These are phyloP conservation scores for Ostrea denselamellosa DNA, from an alignment of 1,140 invertebrate genomes.

Conservation along the genomic window DNA sequence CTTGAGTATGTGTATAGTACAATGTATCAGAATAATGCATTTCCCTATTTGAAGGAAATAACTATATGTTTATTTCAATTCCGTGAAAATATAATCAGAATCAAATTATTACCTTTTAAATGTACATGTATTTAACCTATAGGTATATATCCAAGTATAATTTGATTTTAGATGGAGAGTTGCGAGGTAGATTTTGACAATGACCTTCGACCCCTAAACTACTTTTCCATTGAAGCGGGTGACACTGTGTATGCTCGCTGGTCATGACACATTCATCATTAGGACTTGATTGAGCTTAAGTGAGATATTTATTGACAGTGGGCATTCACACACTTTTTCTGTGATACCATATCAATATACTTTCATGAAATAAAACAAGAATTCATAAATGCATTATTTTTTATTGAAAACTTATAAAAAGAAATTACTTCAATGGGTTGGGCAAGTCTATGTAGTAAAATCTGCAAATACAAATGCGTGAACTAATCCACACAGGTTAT, in stretches of 20 bases:
- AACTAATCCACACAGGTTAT: not conserved
- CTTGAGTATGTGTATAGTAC: too few species aligned
- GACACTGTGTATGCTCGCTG: slow-evolving; percentile 88
- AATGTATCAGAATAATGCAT: too few species aligned
- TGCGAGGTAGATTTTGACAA: slow-evolving; percentile 88
- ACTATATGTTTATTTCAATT: too few species aligned
- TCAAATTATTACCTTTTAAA: too few species aligned
- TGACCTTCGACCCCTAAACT: slow-evolving; percentile 88
- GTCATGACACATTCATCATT: slow-evolving; percentile 71
- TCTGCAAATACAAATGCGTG: too few species aligned
- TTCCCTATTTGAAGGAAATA: too few species aligned
- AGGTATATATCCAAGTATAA: not conserved
- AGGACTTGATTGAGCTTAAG: not conserved
- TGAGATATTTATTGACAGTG: not conserved
- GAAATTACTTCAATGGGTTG: too few species aligned
- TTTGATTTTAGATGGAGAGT: slow-evolving; percentile 79
- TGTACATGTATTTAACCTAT: too few species aligned
- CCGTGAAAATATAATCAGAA: too few species aligned
- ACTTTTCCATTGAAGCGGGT: slow-evolving; percentile 90
- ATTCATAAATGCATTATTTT: not conserved
- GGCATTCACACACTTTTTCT: not conserved
- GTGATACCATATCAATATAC: not conserved
- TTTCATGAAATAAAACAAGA: not conserved
- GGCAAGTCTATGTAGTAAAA: too few species aligned
- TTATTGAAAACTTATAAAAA: not conserved